A percentile compares a stretch with the other conserved stretches of the same genome.
Conservation (phyloP, 1,140 invertebrate species). For the Achroia grisella region DNA sequence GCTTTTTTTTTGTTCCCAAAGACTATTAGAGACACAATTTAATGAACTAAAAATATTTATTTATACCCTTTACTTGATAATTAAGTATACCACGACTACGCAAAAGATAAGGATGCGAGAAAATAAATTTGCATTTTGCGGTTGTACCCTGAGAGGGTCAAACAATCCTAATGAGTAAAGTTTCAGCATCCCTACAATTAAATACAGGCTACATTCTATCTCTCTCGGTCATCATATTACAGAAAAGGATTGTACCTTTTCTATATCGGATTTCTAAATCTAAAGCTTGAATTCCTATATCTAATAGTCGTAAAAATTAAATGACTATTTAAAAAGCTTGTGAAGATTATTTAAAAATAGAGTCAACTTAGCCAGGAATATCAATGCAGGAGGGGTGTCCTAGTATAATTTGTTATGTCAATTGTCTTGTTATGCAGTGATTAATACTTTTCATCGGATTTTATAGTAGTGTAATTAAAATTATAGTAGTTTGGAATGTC, state of each 20-base stretch:
- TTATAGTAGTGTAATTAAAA: too few species aligned
- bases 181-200: constrained; percentile 18
- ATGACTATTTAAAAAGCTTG: too few species aligned
- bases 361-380: too few species aligned
- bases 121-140: constrained; percentile 19
- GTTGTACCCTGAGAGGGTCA: constrained; percentile 11
- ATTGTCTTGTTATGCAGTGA: too few species aligned
- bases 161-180: constrained; percentile 28
- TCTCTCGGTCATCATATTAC: constrained; percentile 2
- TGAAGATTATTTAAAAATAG: too few species aligned
- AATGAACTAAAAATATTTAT: background rate
- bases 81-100: too few species aligned
- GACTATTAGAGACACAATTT: background rate
- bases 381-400: too few species aligned
- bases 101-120: constrained; percentile 9
- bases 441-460: too few species aligned
- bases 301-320: constrained; percentile 11
- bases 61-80: background rate
- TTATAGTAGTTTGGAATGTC: too few species aligned
- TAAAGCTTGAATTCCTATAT: background rate
- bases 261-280: background rate
- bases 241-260: background rate
- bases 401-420: too few species aligned
- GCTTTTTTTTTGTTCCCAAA: too few species aligned
- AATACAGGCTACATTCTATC: constrained; percentile 11